These are phyloP conservation scores for Prionace glauca DNA, from an alignment of 2,797 vertebrate species.

Conservation along the genomic window DNA sequence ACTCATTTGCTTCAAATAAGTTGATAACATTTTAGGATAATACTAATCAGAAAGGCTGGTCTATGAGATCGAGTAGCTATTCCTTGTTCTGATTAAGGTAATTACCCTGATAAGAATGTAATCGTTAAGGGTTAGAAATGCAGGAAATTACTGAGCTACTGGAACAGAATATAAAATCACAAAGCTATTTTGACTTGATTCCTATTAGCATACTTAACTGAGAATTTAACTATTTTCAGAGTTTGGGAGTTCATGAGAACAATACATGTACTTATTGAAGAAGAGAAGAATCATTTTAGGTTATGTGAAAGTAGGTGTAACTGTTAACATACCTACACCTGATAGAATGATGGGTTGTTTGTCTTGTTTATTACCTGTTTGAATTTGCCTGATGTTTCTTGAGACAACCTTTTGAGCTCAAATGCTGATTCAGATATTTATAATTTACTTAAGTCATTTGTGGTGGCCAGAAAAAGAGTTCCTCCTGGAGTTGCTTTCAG, in stretches of 20 bases:
- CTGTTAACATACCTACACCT: neutral
- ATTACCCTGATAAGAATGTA: neutral
- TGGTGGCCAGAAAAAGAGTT: neutral
- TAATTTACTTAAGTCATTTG: no score
- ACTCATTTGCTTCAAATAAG: neutral
- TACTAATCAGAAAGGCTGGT: neutral
- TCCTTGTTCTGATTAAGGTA: neutral
- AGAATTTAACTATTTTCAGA: neutral
- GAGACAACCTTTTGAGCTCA: neutral
- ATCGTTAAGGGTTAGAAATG: neutral
- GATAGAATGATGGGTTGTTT: neutral
- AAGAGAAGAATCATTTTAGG: neutral
- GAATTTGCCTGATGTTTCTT: neutral
- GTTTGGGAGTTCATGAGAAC: neutral
- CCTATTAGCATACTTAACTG: neutral
- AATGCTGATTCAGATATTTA: neutral
- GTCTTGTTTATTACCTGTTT: neutral
- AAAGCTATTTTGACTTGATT: neutral
- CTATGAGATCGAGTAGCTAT: neutral
- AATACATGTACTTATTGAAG: neutral
- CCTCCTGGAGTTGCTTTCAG: neutral
- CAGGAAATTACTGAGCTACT: neutral
- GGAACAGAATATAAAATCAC: neutral
- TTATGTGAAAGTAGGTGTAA: neutral
- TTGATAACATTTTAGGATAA: neutral